These are phyloP conservation scores for Seriola rivoliana DNA, from an alignment of 2,113 vertebrate genomes.

Conservation along the genomic window DNA sequence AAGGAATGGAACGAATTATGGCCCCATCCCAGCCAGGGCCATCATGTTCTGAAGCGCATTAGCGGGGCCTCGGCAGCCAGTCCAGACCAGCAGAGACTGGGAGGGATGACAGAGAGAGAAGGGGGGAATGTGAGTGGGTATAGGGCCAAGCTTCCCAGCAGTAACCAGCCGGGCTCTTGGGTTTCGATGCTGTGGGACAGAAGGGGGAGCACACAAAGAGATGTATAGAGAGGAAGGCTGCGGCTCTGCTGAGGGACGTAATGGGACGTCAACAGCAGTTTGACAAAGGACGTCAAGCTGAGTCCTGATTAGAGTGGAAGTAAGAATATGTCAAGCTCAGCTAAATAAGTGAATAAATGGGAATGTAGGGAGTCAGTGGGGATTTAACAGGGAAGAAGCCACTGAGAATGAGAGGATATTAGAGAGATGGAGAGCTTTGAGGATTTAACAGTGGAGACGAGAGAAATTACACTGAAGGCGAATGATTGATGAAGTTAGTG, in stretches of 20 bases:
- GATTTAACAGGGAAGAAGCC: constrained; percentile 13
- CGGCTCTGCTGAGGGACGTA: constrained; percentile 15
- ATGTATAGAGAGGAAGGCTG: constrained; percentile 36
- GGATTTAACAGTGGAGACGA: constrained; percentile 38
- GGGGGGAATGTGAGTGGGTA: constrained; percentile 44
- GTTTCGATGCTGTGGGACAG: constrained; percentile 38
- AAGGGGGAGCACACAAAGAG: constrained; percentile 61
- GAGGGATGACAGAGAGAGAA: constrained; percentile 43
- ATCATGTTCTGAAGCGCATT: constrained; percentile 70
- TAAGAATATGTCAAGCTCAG: constrained; percentile 24
- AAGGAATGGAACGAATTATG: constrained; percentile 83
- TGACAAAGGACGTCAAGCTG: constrained; percentile 42
- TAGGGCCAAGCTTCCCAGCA: constrained; percentile 43
- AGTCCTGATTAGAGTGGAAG: constrained; percentile 56
- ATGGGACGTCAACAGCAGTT: constrained; percentile 45
- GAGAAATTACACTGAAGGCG: not conserved
- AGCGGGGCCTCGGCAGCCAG: constrained; percentile 61
- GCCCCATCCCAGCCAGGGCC: constrained; percentile 67
- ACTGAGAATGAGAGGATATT: not conserved
- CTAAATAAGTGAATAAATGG: constrained; percentile 33
- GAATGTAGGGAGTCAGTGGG: constrained; percentile 23
- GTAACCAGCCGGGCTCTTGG: constrained; percentile 47
- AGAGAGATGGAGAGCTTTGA: constrained; percentile 12
- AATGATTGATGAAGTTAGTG: not conserved
- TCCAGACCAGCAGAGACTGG: constrained; percentile 59